Base-by-base conservation (phyloP, 2,888 invertebrate genomes). In the Eupithecia abbreviata region DNA sequence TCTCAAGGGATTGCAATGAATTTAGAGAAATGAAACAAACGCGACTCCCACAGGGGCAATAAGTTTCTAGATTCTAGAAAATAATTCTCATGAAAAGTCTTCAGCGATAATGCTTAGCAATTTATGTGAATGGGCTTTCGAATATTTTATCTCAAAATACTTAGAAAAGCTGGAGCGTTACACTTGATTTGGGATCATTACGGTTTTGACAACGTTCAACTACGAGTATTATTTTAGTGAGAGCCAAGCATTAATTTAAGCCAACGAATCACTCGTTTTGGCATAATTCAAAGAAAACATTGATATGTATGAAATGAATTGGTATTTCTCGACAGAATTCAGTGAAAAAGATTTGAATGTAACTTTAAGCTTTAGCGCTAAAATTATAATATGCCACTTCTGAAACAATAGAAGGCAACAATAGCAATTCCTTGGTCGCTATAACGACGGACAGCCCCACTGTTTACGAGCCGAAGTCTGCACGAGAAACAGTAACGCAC, bases 401-500 rank as follows among this genome's bases (percentile, higher is more conserved):
- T 94, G 90, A 85, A 82, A 83, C 82, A 86, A 85, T 90, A 85
- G 83, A 83, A 88, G 85, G 79, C 77, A 89, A 86, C 87, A 89
- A 91, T 90, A 93, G 91, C 93, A 90, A 92, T 94, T 94, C 93
- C 94, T 94, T 93, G 91, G 95, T 95, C 93, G 93, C 95, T 93
- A 95, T 95, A 94, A 94, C 94, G 90, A 95, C 95, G 91, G 88
- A 90, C 92, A 92, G 89, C 94, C 94, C 94, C 93, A 93, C 93
- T 92, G 93, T 94, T 94, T 93, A 93, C 93, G 93, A 91, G 89
- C 91, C 92, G 89, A 93, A 93, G 90, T 92, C 90, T 91, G 91
- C 94, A 93, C 93, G 93, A 91, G 92, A 91, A 91, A 89, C 92
- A 94, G 94, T 95, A 95, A 93, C 93, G 93, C 92, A 94, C 94